These are phyloP conservation scores for Dasysyrphus tricinctus DNA, from an alignment of 2,888 invertebrate species.

Conservation along the genomic window DNA sequence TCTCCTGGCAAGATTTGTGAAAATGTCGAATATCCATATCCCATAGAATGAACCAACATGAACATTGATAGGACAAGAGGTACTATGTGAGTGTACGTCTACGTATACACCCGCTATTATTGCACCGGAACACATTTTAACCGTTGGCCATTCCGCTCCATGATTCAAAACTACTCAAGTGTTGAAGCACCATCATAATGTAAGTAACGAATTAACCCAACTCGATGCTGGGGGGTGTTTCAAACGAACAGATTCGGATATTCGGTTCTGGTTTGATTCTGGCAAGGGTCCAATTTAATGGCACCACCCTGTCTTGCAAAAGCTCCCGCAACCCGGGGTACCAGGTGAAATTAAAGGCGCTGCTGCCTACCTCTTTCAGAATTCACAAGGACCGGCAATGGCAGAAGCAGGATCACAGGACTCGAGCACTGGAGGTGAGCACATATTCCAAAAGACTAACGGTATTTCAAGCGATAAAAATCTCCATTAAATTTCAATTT, in stretches of 20 bases:
- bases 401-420: not conserved
- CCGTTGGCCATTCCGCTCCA: conserved; percentile 55
- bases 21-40: conserved; percentile 28
- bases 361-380: not conserved
- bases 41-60: not conserved
- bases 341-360: conserved; percentile 10
- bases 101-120: not conserved
- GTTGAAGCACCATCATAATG: conserved; percentile 58
- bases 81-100: too few species aligned
- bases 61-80: conserved; percentile 10
- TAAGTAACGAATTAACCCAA: conserved; percentile 71
- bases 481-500: conserved; percentile 74
- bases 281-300: conserved; percentile 65
- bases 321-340: conserved; percentile 13
- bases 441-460: conserved; percentile 63
- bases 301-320: conserved; percentile 10
- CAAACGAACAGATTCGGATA: conserved; percentile 66
- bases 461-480: conserved; percentile 72
- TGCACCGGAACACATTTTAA: conserved; percentile 38
- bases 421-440: not conserved
- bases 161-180: conserved; percentile 65
- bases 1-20: conserved; percentile 41
- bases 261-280: conserved; percentile 58
- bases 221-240: conserved; percentile 42
- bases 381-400: not conserved